Percentiles rank a stretch among this genome's conserved stretches.
These are phyloP conservation scores for Otocyon megalotis DNA, from an alignment of 2,113 vertebrate genomes.

Conservation along the genomic window DNA sequence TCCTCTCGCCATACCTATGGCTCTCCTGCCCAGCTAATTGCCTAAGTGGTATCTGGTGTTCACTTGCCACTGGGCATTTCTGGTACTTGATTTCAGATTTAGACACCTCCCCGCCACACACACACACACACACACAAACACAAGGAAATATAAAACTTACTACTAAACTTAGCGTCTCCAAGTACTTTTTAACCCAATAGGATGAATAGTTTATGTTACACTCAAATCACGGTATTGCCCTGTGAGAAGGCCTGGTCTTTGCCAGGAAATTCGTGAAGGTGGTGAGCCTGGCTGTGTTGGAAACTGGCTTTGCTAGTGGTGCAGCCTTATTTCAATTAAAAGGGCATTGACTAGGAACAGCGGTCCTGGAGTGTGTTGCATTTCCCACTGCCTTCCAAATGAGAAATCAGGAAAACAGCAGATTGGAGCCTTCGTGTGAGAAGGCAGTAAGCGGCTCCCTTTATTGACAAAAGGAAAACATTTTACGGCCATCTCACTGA, in stretches of 20 bases:
- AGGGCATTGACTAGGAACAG: not conserved
- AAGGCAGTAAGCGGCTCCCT: not conserved
- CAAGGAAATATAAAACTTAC: constrained; percentile 15
- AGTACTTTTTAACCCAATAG: constrained; percentile 71
- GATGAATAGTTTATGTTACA: constrained; percentile 59
- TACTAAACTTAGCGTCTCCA: constrained; percentile 64
- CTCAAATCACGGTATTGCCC: constrained; percentile 46
- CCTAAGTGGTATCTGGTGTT: not conserved
- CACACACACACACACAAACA: too few species aligned
- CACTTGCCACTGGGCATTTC: not conserved
- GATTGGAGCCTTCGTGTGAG: not conserved
- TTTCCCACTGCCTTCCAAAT: constrained; percentile 19
- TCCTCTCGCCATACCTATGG: not conserved
- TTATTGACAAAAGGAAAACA: not conserved
- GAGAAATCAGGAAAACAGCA: not conserved
- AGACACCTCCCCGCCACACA: not conserved
- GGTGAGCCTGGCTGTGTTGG: constrained; percentile 40
- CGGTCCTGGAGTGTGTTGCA: not conserved
- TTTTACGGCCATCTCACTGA: not conserved
- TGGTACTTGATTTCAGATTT: not conserved
- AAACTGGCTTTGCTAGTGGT: not conserved
- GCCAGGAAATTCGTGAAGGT: constrained; percentile 62
- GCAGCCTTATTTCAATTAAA: constrained; percentile 75
- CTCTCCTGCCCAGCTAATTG: not conserved
- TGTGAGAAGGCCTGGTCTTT: constrained; percentile 67